Conservation (phyloP, 2,888 invertebrate species). For the Troides oblongomaculatus region DNA sequence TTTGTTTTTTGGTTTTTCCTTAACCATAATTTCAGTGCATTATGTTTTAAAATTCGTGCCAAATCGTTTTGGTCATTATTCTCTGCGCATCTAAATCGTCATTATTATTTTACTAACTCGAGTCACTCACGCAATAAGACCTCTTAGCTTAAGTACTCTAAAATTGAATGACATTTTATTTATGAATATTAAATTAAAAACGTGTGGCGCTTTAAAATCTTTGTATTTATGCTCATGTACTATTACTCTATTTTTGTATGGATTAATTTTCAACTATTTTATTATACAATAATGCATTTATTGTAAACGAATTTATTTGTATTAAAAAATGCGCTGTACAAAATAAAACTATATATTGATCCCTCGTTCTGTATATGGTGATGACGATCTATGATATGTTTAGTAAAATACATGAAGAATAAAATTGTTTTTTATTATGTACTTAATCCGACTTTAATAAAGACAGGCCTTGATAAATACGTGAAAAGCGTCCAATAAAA, state of each 20-base stretch:
- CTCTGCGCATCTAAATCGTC: not conserved
- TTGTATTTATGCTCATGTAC: conserved; percentile 50
- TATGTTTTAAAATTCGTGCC: conserved; percentile 28
- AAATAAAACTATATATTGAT: conserved; percentile 43
- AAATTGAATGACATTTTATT: conserved; percentile 5
- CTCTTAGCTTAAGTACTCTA: conserved; percentile 9
- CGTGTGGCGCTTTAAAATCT: conserved; percentile 49
- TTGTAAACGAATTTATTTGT: conserved; percentile 76
- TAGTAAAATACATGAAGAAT: conserved; percentile 40
- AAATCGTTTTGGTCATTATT: conserved; percentile 30
- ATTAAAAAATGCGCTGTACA: conserved; percentile 50
- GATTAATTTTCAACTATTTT: conserved; percentile 43
- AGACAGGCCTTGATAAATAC: too few species aligned
- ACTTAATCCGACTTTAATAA: too few species aligned
- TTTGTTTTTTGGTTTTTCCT: not conserved
- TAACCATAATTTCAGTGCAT: not conserved
- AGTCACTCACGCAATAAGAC: not conserved
- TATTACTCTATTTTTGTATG: conserved; percentile 60
- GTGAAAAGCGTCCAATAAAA: too few species aligned
- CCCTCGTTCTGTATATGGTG: conserved; percentile 41
- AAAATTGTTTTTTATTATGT: not conserved
- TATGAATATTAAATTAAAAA: conserved; percentile 29
- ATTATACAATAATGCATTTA: conserved; percentile 64
- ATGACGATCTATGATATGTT: conserved; percentile 44
- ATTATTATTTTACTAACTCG: not conserved